Evolutionary conservation across 1,140 invertebrate genomes (phyloP).

Genomic region (Sinella curviseta): DNA sequence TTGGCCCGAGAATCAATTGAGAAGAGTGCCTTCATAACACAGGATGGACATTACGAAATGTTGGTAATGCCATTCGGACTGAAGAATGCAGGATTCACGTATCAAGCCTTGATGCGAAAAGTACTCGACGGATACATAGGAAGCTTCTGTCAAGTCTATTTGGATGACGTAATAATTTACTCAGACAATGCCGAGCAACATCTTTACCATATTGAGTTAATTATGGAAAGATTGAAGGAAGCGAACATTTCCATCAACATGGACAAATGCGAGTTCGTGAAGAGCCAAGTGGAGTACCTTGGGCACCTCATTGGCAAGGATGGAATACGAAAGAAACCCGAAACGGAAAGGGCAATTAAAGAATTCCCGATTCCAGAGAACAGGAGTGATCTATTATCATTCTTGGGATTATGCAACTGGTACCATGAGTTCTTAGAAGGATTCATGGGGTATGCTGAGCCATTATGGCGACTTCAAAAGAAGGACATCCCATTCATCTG

Average conservation of each 20-base stretch:
- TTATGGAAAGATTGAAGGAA: conserved; percentile 27
- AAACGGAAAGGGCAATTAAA: conserved; percentile 54
- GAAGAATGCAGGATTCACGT: conserved; percentile 50
- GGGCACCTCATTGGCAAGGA: conserved; percentile 52
- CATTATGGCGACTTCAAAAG: conserved; percentile 51
- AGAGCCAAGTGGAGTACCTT: conserved; percentile 52
- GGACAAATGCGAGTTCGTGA: conserved; percentile 54
- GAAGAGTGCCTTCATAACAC: conserved; percentile 54
- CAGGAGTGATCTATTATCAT: conserved; percentile 53
- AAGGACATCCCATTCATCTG: conserved; percentile 35
- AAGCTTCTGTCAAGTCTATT: conserved; percentile 45
- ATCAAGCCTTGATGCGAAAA: conserved; percentile 48
- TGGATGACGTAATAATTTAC: conserved; percentile 52
- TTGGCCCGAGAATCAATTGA: conserved; percentile 30
- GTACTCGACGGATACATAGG: conserved; percentile 42
- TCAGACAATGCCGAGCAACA: conserved; percentile 28
- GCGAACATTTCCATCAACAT: conserved; percentile 48
- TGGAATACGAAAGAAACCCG: conserved; percentile 52
- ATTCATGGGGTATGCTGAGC: conserved; percentile 51
- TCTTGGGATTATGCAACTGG: conserved; percentile 57
- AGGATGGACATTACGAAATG: conserved; percentile 50
- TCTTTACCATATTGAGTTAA: conserved; percentile 34
- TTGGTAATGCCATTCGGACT: conserved; percentile 52
- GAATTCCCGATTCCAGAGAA: conserved; percentile 52
- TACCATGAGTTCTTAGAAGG: conserved; percentile 56